Evolutionary conservation across 2,113 vertebrate species (phyloP).

Genomic region (Apus apus): DNA sequence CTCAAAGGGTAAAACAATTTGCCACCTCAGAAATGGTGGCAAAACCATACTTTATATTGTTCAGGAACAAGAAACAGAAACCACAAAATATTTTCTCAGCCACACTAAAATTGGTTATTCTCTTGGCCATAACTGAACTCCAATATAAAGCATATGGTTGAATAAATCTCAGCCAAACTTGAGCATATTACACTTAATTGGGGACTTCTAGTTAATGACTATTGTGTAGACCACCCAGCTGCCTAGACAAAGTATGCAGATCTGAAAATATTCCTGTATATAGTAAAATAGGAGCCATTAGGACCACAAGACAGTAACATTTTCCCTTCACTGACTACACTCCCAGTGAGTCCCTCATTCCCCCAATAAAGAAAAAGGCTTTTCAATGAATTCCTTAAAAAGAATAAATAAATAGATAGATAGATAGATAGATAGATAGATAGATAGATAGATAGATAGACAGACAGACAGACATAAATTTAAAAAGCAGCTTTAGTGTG

Average conservation of each 20-base stretch:
- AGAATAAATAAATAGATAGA: neutral
- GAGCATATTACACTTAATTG: constrained; percentile 46
- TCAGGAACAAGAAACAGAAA: neutral
- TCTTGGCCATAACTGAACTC: constrained; percentile 15
- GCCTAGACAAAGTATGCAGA: neutral
- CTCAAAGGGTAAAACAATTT: neutral
- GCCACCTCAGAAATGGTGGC: neutral
- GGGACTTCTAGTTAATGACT: constrained; percentile 43
- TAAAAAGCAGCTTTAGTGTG: constrained; percentile 7
- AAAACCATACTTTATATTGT: neutral
- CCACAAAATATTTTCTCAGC: neutral
- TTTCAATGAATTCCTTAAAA: constrained; percentile 35
- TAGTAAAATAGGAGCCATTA: neutral
- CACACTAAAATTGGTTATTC: neutral
- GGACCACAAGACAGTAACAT: neutral
- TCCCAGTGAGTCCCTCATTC: neutral
- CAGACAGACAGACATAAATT: neutral
- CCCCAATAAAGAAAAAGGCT: neutral
- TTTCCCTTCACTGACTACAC: neutral
- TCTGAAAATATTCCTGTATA: constrained; percentile 31
- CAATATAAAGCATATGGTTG: neutral
- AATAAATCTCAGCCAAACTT: constrained; percentile 35
- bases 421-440: too few relatives aligned
- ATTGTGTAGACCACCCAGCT: constrained; percentile 56
- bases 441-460: too few relatives aligned